phyloP scores from a whole-genome alignment of 2,888 invertebrate species.

The Onthophagus sagittarius region DNA sequence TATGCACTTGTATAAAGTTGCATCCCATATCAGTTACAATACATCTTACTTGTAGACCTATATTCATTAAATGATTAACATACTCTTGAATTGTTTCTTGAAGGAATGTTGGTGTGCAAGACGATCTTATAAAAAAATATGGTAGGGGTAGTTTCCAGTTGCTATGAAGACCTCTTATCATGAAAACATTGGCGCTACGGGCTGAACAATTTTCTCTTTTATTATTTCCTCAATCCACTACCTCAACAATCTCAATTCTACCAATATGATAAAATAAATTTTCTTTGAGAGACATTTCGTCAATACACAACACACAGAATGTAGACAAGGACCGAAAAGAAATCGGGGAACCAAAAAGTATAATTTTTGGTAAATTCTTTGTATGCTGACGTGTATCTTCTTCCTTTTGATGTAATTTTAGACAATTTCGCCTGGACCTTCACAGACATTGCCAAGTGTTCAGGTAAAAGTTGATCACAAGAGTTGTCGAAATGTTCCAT shows the following conservation, averaged over 20 bases:
- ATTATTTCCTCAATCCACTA: background rate
- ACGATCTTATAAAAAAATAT: too few relatives aligned
- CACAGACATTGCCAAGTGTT: background rate
- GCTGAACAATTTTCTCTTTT: too few relatives aligned
- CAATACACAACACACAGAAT: background rate
- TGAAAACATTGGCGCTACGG: too few relatives aligned
- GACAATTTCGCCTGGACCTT: background rate
- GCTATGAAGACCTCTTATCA: too few relatives aligned
- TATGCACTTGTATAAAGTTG: background rate
- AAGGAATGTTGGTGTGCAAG: too few relatives aligned
- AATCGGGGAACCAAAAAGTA: background rate
- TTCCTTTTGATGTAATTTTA: too few relatives aligned
- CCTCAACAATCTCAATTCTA: background rate
- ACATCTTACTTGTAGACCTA: too few relatives aligned
- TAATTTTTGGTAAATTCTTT: background rate
- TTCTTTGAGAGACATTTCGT: background rate
- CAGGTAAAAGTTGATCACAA: background rate
- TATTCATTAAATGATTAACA: background rate
- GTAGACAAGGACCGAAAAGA: background rate
- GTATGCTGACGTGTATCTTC: too few relatives aligned
- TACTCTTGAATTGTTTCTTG: too few relatives aligned
- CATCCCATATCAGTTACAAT: background rate
- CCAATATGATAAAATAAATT: constrained; percentile 1
- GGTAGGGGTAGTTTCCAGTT: too few relatives aligned
- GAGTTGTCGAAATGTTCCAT: too few relatives aligned